phyloP scores from a whole-genome alignment of 2,797 vertebrate genomes.

The Sternotherus odoratus region DNA sequence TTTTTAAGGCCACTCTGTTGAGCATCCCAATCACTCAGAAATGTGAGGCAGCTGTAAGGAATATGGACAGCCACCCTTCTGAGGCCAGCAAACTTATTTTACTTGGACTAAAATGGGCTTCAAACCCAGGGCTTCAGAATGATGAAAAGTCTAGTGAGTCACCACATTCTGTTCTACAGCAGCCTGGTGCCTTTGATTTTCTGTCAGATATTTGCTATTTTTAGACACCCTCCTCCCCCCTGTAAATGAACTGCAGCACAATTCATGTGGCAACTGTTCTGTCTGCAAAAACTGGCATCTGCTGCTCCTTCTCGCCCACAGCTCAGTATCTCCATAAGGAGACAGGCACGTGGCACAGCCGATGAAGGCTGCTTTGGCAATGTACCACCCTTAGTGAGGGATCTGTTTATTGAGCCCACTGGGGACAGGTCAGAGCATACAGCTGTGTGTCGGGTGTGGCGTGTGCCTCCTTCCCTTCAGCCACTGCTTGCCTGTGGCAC shows the following conservation, averaged over 20 bases:
- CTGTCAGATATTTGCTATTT: constrained; percentile 47
- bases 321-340: background rate
- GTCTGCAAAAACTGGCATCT: background rate
- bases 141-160: background rate
- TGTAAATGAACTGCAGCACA: constrained; percentile 17
- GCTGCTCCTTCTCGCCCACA: background rate
- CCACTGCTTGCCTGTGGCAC: background rate
- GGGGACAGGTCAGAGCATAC: background rate
- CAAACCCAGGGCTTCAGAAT: constrained; percentile 26
- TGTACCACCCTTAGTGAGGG: background rate
- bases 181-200: constrained; percentile 51
- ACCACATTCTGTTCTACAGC: background rate
- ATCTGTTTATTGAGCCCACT: background rate
- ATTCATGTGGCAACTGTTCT: background rate
- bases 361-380: background rate
- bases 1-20: background rate
- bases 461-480: background rate
- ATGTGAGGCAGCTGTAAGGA: background rate
- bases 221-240: background rate
- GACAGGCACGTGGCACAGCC: fast-evolving
- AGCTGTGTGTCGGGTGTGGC: background rate
- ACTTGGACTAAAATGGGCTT: constrained; percentile 43
- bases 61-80: background rate
- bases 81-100: background rate
- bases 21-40: background rate